Conservation (phyloP, 2,888 invertebrate genomes). For the Sminthurinus aureus region DNA sequence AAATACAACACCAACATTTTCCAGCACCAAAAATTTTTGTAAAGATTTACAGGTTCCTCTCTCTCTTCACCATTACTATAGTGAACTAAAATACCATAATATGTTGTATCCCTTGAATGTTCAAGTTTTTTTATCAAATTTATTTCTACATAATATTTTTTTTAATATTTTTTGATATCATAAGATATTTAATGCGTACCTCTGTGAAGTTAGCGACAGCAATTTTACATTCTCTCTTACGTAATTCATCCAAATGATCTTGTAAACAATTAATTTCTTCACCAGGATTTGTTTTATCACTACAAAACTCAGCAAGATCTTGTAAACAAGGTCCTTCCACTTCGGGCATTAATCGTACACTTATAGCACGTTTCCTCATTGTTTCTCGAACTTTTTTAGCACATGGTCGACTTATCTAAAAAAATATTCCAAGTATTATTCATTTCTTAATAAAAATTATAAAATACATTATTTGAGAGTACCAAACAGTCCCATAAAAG, state of each 20-base stretch:
- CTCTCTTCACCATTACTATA: no score
- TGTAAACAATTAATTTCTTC: constrained; percentile 94
- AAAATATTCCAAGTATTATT: neutral
- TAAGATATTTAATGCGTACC: no score
- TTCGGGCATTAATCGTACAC: constrained; percentile 86
- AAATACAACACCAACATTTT: no score
- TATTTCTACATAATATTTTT: no score
- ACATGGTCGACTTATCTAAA: constrained; percentile 59
- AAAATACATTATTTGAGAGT: no score
- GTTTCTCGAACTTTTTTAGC: constrained; percentile 83
- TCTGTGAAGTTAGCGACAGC: constrained; percentile 86
- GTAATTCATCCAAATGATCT: constrained; percentile 73
- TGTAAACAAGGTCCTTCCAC: constrained; percentile 87
- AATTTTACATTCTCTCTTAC: constrained; percentile 71
- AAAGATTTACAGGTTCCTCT: no score
- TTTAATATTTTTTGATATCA: no score
- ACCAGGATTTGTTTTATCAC: constrained; percentile 83
- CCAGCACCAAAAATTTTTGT: no score
- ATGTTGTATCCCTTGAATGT: neutral
- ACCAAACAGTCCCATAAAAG: no score
- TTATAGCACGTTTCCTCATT: constrained; percentile 90
- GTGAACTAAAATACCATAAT: neutral
- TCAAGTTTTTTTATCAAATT: no score
- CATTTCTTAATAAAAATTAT: neutral
- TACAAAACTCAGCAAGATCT: constrained; percentile 84